Percentiles rank a stretch among this genome's conserved stretches.
These are phyloP conservation scores for Pongo pygmaeus DNA, from an alignment of 2,113 vertebrate species.

Conservation along the genomic window DNA sequence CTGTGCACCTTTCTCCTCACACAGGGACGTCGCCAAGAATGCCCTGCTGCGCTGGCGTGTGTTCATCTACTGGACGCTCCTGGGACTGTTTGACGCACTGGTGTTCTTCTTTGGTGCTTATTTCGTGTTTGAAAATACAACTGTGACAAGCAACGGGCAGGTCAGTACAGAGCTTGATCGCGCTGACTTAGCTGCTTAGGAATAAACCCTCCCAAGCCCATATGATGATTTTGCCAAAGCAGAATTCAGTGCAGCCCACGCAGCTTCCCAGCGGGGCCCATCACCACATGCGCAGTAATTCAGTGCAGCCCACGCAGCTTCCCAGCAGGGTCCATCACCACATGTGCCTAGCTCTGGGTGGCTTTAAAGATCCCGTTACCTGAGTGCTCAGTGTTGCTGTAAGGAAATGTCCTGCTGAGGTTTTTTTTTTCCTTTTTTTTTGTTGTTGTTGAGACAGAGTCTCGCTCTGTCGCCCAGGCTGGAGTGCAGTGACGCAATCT, in stretches of 20 bases:
- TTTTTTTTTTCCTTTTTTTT: neutral
- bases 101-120: slow-evolving; percentile 99
- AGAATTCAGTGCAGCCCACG: neutral
- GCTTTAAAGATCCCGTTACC: fast-evolving
- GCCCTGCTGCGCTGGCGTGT: slow-evolving; percentile 92
- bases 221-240: neutral
- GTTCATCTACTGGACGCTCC: slow-evolving; percentile 96
- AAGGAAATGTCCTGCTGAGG: neutral
- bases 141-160: slow-evolving; percentile 97
- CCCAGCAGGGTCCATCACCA: neutral
- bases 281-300: too few species aligned
- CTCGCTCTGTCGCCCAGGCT: too few species aligned
- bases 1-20: neutral
- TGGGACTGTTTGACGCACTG: slow-evolving; percentile 94
- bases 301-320: neutral
- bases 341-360: too few species aligned
- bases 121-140: slow-evolving; percentile 95
- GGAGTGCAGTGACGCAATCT: too few species aligned
- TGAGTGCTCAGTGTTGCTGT: neutral
- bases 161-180: slow-evolving; percentile 80
- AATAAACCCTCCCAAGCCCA: neutral
- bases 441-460: too few species aligned
- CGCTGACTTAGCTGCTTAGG: neutral
- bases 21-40: slow-evolving; percentile 97
- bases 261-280: neutral